These are phyloP conservation scores for Ochotona princeps DNA, from an alignment of 2,113 vertebrate genomes.

Conservation along the genomic window DNA sequence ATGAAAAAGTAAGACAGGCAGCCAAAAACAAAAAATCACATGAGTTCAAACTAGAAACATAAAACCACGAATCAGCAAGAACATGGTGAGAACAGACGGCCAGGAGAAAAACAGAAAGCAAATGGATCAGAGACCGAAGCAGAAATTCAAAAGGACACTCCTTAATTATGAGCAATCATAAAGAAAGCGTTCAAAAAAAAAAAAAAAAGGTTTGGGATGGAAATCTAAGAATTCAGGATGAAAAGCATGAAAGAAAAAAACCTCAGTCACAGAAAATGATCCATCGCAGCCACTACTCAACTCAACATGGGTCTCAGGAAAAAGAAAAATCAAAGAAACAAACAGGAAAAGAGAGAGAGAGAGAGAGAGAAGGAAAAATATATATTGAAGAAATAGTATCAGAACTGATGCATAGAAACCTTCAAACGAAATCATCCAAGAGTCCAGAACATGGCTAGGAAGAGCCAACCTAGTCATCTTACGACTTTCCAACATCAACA, in stretches of 20 bases:
- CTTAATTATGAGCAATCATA: background rate
- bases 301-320: background rate
- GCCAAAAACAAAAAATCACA: background rate
- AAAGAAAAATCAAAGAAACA: no score
- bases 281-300: background rate
- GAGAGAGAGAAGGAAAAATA: background rate
- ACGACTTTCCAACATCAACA: no score
- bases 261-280: background rate
- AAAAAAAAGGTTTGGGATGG: background rate
- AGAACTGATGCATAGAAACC: background rate
- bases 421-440: background rate
- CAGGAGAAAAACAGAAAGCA: background rate
- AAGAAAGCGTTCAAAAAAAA: background rate
- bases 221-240: slow-evolving; percentile 4
- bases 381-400: background rate
- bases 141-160: background rate
- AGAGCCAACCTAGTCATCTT: background rate
- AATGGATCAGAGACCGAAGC: background rate
- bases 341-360: no score
- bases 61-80: background rate
- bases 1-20: background rate
- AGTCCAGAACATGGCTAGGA: background rate
- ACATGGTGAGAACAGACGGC: background rate
- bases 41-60: background rate
- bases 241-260: slow-evolving; percentile 24